Evolutionary conservation across 2,797 vertebrate genomes (phyloP).

Genomic region (Zalophus californianus): DNA sequence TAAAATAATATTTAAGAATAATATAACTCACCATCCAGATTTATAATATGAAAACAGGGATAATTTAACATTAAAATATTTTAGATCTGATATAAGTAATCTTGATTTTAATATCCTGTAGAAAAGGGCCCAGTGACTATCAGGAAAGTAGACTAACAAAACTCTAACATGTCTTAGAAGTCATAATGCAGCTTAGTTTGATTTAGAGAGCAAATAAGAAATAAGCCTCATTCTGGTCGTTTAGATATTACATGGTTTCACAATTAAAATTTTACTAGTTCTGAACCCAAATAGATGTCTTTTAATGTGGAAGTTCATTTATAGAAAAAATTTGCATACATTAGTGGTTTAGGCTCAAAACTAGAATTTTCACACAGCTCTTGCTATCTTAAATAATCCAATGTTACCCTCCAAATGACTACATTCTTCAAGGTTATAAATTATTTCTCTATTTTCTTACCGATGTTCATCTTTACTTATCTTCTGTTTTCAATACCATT

Average conservation of each 20-base stretch:
- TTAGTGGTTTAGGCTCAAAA: not conserved
- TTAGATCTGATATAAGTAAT: not conserved
- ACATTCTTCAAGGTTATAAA: not conserved
- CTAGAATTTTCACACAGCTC: not conserved
- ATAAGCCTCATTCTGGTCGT: not conserved
- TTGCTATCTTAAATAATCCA: not conserved
- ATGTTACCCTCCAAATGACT: not conserved
- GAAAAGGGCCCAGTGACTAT: not conserved
- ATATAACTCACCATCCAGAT: not conserved
- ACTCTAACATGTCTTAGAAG: not conserved
- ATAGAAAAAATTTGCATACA: not conserved
- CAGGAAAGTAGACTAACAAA: not conserved
- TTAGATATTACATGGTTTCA: not conserved
- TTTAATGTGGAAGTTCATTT: not conserved
- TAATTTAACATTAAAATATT: not conserved
- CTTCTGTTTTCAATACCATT: not conserved
- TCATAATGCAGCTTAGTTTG: not conserved
- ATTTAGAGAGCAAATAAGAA: not conserved
- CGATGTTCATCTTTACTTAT: not conserved
- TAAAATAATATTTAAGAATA: not conserved
- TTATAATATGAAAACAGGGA: not conserved
- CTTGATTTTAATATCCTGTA: not conserved
- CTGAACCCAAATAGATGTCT: not conserved
- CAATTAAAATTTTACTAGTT: slow-evolving; percentile 4
- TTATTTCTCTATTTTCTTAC: not conserved